Evolutionary conservation across 2,888 invertebrate species (phyloP).

Genomic region (Leucozona laternaria): DNA sequence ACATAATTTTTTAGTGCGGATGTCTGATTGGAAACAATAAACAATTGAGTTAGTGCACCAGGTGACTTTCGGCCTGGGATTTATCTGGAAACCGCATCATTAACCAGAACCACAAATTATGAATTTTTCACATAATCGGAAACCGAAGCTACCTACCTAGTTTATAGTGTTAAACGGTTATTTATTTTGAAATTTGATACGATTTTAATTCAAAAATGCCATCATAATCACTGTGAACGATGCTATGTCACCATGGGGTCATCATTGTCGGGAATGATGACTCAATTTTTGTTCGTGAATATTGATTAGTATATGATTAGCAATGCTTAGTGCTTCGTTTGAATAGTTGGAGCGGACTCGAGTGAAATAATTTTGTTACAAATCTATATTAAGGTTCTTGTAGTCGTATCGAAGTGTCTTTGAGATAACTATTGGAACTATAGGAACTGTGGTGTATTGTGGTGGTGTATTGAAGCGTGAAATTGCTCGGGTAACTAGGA

Average conservation of each 20-base stretch:
- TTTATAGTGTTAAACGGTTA: constrained; percentile 62
- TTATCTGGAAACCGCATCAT: constrained; percentile 17
- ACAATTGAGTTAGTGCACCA: constrained; percentile 13
- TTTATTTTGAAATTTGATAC: constrained; percentile 68
- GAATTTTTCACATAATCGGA: constrained; percentile 16
- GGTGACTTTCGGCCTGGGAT: constrained; percentile 32
- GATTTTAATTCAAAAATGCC: constrained; percentile 18
- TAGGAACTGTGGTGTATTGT: background rate
- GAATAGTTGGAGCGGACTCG: background rate
- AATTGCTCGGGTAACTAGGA: constrained; percentile 40
- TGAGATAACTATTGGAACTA: constrained; percentile 4
- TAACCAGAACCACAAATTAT: constrained; percentile 9
- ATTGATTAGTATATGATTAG: constrained; percentile 45
- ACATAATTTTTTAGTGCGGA: constrained; percentile 38
- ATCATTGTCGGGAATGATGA: constrained; percentile 60
- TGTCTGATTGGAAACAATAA: constrained; percentile 33
- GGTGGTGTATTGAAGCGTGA: constrained; percentile 29
- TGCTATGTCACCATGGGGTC: constrained; percentile 40
- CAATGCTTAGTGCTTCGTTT: constrained; percentile 10
- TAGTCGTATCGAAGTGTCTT: background rate
- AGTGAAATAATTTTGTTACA: constrained; percentile 28
- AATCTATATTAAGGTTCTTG: background rate
- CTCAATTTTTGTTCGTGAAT: constrained; percentile 59
- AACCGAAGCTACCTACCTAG: constrained; percentile 28
- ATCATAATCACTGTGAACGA: constrained; percentile 29